phyloP scores from a whole-genome alignment of 2,797 vertebrate genomes.

The Astyanax mexicanus region DNA sequence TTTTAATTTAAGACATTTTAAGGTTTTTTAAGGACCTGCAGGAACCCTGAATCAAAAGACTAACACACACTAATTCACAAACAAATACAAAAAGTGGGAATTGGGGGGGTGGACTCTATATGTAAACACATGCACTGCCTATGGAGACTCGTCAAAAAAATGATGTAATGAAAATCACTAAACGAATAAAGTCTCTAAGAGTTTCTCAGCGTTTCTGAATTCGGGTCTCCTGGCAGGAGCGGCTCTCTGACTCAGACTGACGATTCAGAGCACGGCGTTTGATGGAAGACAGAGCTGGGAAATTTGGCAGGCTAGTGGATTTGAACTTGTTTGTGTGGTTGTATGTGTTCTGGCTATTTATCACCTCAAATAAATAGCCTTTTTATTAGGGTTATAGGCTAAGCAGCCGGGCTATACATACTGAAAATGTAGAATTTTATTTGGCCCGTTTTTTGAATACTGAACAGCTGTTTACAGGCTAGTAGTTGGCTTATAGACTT shows the following conservation, averaged over 20 bases:
- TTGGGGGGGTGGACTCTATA: neutral
- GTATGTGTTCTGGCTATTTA: constrained; percentile 53
- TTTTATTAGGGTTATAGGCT: no score
- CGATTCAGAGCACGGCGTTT: constrained; percentile 3
- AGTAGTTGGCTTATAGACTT: no score
- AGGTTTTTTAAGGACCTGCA: no score
- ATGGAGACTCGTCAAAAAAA: constrained; percentile 16
- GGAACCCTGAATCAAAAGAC: no score
- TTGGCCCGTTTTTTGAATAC: neutral
- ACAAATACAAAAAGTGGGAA: neutral
- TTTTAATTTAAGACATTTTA: no score
- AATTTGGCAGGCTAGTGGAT: constrained; percentile 19
- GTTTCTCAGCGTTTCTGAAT: constrained; percentile 24
- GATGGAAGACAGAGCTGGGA: constrained; percentile 41
- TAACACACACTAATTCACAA: no score
- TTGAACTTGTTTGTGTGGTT: constrained; percentile 49
- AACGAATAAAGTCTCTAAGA: neutral
- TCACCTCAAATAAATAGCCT: constrained; percentile 47
- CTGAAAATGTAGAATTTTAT: neutral
- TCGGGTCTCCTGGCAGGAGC: constrained; percentile 24
- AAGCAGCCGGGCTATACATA: constrained; percentile 20
- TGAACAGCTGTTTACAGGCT: neutral
- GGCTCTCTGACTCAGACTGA: constrained; percentile 9
- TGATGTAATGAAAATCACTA: constrained; percentile 26
- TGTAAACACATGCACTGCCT: constrained; percentile 20